A percentile compares a stretch with the other conserved stretches of the same genome.
Conservation (phyloP, 2,113 vertebrate species). For the Colaptes auratus region DNA sequence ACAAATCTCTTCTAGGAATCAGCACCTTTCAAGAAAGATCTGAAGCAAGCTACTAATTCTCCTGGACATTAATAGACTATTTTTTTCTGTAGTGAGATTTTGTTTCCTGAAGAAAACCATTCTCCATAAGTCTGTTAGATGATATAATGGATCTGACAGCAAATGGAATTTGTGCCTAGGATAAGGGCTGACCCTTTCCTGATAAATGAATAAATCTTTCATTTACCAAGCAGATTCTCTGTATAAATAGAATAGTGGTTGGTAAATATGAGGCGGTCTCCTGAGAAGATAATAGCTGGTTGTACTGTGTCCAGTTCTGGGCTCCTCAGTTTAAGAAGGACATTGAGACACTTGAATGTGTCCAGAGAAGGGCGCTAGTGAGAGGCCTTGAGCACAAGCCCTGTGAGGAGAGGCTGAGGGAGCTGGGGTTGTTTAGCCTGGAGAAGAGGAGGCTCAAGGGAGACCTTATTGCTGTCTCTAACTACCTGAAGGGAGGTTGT, state of each 20-base stretch:
- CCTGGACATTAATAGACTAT: not conserved
- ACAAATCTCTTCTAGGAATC: not conserved
- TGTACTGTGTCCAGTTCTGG: too few relatives aligned
- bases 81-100: not conserved
- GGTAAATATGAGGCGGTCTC: not conserved
- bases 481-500: too few relatives aligned
- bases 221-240: not conserved
- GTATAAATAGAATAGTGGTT: conserved; percentile 1
- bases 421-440: too few relatives aligned
- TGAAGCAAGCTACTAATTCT: not conserved
- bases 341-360: too few relatives aligned
- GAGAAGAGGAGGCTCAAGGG: too few relatives aligned
- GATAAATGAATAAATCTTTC: not conserved
- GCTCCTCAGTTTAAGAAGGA: too few relatives aligned
- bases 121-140: not conserved
- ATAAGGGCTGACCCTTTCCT: not conserved
- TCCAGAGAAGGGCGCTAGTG: too few relatives aligned
- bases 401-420: too few relatives aligned
- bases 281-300: conserved; percentile 1
- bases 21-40: not conserved
- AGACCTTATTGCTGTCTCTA: too few relatives aligned
- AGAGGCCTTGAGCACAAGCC: too few relatives aligned
- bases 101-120: conserved; percentile 1
- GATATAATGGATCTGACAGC: not conserved
- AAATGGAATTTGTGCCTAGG: not conserved